phyloP scores from a whole-genome alignment of 1,140 invertebrate species.

The Trissolcus basalis region DNA sequence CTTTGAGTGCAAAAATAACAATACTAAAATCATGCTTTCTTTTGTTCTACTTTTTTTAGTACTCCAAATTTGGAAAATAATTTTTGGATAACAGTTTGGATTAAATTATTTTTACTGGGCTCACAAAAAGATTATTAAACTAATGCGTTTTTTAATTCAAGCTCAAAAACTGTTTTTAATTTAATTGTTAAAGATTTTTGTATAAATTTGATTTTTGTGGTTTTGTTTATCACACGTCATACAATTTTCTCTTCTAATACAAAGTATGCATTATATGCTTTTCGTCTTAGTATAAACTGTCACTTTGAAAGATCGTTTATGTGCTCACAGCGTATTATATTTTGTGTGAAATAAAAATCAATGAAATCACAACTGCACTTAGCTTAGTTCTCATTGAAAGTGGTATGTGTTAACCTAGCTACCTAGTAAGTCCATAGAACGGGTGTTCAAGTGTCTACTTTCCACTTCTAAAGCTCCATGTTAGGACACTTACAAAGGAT shows the following conservation, averaged over 20 bases:
- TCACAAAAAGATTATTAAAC: too few relatives aligned
- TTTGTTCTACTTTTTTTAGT: too few relatives aligned
- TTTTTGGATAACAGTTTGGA: too few relatives aligned
- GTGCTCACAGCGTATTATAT: conserved; percentile 42
- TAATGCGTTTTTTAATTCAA: too few relatives aligned
- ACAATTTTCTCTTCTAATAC: conserved; percentile 13
- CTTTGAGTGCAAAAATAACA: too few relatives aligned
- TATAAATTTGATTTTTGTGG: not conserved
- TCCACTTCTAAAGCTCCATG: conserved; percentile 52
- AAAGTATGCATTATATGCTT: conserved; percentile 33
- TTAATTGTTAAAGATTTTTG: too few relatives aligned
- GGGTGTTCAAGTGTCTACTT: conserved; percentile 56
- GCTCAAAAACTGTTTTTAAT: too few relatives aligned
- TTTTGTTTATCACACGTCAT: not conserved
- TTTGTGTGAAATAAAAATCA: conserved; percentile 58
- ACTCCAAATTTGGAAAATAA: too few relatives aligned
- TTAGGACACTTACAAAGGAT: conserved; percentile 46
- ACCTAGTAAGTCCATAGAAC: conserved; percentile 48
- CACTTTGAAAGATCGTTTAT: conserved; percentile 56
- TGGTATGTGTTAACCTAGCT: conserved; percentile 49
- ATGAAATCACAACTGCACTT: conserved; percentile 54
- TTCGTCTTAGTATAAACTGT: conserved; percentile 47
- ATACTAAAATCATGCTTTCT: too few relatives aligned
- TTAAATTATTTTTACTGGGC: too few relatives aligned
- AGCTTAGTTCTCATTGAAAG: conserved; percentile 50